Evolutionary conservation across 2,113 vertebrate genomes (phyloP).

Genomic region (Buteo buteo): DNA sequence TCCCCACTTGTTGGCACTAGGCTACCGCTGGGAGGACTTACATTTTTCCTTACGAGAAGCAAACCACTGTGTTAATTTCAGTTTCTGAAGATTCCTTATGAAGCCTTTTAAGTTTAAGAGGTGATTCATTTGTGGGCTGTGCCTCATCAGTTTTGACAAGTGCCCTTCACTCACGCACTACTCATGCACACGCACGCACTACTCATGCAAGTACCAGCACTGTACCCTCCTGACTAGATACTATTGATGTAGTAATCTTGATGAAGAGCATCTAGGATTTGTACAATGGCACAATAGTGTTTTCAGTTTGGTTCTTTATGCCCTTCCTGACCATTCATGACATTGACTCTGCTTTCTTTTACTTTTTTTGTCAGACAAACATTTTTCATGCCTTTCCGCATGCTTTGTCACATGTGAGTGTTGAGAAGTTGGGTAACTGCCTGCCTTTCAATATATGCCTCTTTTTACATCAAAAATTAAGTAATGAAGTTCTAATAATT

Average conservation of each 20-base stretch:
- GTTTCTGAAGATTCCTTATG: background rate
- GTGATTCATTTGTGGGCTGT: background rate
- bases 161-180: background rate
- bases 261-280: background rate
- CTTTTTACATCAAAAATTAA: background rate
- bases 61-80: background rate
- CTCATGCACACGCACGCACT: background rate
- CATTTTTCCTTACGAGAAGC: background rate
- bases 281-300: background rate
- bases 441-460: background rate
- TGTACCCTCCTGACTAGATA: background rate
- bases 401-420: background rate
- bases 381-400: background rate
- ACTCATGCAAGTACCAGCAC: background rate
- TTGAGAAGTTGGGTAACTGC: background rate
- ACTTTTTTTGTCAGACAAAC: background rate
- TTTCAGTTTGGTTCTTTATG: background rate
- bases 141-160: background rate
- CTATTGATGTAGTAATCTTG: background rate
- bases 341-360: background rate
- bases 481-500: background rate
- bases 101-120: background rate
- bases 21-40: background rate
- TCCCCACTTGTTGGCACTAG: fast-evolving
- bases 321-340: background rate